Evolutionary conservation across 53 echinoderm and acorn worm species (phyloP).

Genomic region (Holothuria leucospilota): DNA sequence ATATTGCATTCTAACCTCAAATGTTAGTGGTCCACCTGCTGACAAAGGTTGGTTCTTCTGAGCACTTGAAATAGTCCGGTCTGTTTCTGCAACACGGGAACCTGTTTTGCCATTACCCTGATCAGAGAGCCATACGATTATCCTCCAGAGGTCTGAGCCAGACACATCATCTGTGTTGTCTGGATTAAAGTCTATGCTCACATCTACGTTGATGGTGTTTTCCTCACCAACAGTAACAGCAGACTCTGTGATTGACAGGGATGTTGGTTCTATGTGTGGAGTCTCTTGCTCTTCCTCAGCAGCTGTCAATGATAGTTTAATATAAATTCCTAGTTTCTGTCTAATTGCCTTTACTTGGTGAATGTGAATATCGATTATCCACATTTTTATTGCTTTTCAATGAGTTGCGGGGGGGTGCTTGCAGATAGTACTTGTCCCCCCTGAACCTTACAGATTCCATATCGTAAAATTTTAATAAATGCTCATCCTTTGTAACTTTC

Average conservation of each 20-base stretch:
- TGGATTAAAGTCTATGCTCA: conserved; percentile 29
- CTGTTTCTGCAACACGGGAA: conserved; percentile 2
- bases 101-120: conserved; percentile 6
- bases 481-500: too few relatives aligned
- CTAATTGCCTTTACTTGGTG: too few relatives aligned
- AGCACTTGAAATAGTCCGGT: not conserved
- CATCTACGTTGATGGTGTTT: conserved; percentile 2
- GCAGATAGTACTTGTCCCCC: too few relatives aligned
- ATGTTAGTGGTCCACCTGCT: conserved; percentile 9
- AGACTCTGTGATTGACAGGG: not conserved
- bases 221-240: conserved; percentile 12
- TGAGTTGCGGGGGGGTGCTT: too few relatives aligned
- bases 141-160: conserved; percentile 22
- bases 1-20: not conserved
- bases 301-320: too few relatives aligned
- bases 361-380: too few relatives aligned
- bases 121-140: conserved; percentile 42
- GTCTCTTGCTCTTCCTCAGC: conserved; percentile 16
- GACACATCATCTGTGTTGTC: conserved; percentile 21
- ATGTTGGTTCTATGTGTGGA: conserved; percentile 19
- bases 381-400: too few relatives aligned
- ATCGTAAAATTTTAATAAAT: too few relatives aligned
- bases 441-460: too few relatives aligned
- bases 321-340: too few relatives aligned
- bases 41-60: conserved; percentile 7